A percentile compares a stretch with the other conserved stretches of the same genome.
Evolutionary conservation across 2,797 vertebrate species (phyloP).

Genomic region (Morelia viridis): DNA sequence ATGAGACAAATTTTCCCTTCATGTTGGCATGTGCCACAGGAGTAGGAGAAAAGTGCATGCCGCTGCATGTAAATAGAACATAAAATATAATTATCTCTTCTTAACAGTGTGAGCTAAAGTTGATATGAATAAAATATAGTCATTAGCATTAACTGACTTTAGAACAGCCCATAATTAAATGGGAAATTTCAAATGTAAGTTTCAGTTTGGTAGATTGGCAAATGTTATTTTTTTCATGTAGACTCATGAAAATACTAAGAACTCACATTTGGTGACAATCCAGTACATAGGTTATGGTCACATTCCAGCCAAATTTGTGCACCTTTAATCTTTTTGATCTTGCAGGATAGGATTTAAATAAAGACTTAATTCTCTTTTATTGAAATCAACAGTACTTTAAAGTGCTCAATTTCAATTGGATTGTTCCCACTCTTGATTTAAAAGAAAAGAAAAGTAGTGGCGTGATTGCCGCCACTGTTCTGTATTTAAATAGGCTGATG

Average conservation of each 20-base stretch:
- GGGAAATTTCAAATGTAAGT: not conserved
- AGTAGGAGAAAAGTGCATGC: not conserved
- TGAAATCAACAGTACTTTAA: not conserved
- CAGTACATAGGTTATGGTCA: not conserved
- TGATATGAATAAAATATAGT: not conserved
- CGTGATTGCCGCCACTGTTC: not conserved
- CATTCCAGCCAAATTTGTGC: not conserved
- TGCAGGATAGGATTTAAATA: not conserved
- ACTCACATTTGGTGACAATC: not conserved
- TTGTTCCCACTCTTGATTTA: not conserved
- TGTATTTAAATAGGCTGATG: not conserved
- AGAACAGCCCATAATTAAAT: not conserved
- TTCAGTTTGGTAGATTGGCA: not conserved
- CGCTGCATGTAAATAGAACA: constrained; percentile 30
- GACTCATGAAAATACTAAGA: not conserved
- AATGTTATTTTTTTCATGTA: not conserved
- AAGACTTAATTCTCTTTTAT: not conserved
- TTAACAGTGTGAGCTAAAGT: constrained; percentile 2
- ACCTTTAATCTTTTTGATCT: not conserved
- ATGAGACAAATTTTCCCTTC: constrained; percentile 4
- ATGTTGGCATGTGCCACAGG: not conserved
- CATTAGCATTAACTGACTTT: not conserved
- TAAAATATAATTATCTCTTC: not conserved
- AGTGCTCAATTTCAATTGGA: not conserved
- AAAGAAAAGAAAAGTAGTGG: not conserved